These are phyloP conservation scores for Gibbula magus DNA, from an alignment of 2,888 invertebrate genomes.

Conservation along the genomic window DNA sequence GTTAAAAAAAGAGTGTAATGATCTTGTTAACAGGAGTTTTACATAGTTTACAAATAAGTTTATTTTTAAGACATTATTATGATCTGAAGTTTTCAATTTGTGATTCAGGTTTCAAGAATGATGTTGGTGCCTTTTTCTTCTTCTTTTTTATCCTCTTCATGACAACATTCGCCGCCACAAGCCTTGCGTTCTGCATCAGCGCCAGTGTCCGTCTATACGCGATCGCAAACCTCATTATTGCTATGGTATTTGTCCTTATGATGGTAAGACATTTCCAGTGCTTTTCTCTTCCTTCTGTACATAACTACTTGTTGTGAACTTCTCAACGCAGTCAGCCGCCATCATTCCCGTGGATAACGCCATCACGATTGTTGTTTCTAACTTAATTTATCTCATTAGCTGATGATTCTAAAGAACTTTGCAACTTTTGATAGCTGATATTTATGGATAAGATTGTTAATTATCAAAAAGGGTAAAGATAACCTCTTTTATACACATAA, in stretches of 20 bases:
- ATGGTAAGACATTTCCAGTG: conserved; percentile 62
- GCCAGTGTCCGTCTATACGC: conserved; percentile 69
- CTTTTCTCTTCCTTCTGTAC: background rate
- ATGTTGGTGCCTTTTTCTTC: conserved; percentile 67
- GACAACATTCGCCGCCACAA: conserved; percentile 70
- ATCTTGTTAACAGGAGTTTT: no score
- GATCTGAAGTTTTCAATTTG: background rate
- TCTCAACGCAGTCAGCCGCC: background rate
- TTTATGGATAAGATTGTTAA: no score
- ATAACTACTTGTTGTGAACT: background rate
- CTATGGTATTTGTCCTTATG: conserved; percentile 72
- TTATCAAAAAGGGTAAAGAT: no score
- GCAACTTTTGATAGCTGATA: no score
- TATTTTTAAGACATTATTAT: no score
- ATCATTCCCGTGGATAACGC: no score
- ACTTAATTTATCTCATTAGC: no score
- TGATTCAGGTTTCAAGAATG: conserved; percentile 56
- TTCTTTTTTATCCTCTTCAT: conserved; percentile 67
- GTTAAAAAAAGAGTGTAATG: no score
- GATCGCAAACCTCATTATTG: conserved; percentile 70
- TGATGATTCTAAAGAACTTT: no score
- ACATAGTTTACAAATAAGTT: no score
- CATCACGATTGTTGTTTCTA: no score
- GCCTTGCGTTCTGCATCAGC: conserved; percentile 70
- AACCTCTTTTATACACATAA: no score